These are phyloP conservation scores for Procambarus clarkii DNA, from an alignment of 1,140 invertebrate species.

Conservation along the genomic window DNA sequence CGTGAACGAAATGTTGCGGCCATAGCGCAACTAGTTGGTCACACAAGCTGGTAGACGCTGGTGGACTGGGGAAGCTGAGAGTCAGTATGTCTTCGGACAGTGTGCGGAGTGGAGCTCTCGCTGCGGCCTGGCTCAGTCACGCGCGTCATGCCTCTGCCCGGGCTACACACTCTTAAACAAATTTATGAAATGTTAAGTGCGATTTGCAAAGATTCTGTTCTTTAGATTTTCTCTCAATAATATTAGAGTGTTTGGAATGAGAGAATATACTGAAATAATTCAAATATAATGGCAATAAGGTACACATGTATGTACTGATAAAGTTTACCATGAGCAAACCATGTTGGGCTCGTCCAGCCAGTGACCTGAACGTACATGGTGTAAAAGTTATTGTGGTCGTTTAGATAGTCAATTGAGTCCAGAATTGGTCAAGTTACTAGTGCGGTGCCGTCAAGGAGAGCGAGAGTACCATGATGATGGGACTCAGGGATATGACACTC, in stretches of 20 bases:
- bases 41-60: background rate
- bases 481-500: background rate
- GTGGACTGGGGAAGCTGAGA: constrained; percentile 13
- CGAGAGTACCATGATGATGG: background rate
- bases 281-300: background rate
- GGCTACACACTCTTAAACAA: background rate
- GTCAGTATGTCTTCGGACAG: constrained; percentile 12
- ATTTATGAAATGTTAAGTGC: background rate
- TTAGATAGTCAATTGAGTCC: background rate
- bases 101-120: background rate
- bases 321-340: background rate
- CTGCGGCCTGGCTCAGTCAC: background rate
- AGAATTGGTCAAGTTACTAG: background rate
- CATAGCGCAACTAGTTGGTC: background rate
- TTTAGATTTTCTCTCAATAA: background rate
- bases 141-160: background rate
- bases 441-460: background rate
- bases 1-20: background rate
- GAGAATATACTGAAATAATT: background rate
- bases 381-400: background rate
- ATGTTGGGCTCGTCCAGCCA: background rate
- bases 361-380: background rate
- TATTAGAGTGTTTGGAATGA: background rate
- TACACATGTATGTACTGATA: background rate
- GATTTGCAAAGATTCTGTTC: background rate